phyloP scores from a whole-genome alignment of 1,140 invertebrate genomes.

The Temnothorax nylanderi region DNA sequence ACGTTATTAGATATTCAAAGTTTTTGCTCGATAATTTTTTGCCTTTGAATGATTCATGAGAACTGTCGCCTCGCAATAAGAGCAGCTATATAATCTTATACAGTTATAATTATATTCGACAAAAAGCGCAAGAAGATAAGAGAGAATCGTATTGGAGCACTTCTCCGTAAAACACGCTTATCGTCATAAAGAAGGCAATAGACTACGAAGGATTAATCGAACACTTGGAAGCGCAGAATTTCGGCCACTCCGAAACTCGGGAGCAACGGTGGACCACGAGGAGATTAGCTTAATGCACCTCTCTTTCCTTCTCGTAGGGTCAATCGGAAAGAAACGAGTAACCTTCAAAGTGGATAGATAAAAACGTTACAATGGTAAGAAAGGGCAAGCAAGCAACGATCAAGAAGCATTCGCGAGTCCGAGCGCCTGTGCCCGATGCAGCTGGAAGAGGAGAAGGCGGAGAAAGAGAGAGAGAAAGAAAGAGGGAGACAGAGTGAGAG shows the following conservation, averaged over 20 bases:
- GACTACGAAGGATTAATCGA: conserved; percentile 16
- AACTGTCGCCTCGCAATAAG: conserved; percentile 15
- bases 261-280: background rate
- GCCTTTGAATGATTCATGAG: conserved; percentile 45
- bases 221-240: conserved; percentile 21
- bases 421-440: conserved; percentile 24
- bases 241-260: conserved; percentile 14
- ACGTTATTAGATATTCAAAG: conserved; percentile 24
- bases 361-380: conserved; percentile 74
- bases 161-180: conserved; percentile 1
- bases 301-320: conserved; percentile 22
- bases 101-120: conserved; percentile 37
- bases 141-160: background rate
- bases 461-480: conserved; percentile 1
- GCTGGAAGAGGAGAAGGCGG: background rate
- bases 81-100: background rate
- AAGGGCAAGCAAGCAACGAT: conserved; percentile 44
- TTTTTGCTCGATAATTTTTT: conserved; percentile 43
- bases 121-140: background rate
- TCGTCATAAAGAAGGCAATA: background rate
- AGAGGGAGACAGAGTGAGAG: background rate
- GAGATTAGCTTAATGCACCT: conserved; percentile 30
- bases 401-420: conserved; percentile 36
- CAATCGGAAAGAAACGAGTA: conserved; percentile 68
- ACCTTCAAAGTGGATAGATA: conserved; percentile 63